Base-by-base conservation (phyloP, 2,888 invertebrate genomes). In the Meiosimyza platycephala region DNA sequence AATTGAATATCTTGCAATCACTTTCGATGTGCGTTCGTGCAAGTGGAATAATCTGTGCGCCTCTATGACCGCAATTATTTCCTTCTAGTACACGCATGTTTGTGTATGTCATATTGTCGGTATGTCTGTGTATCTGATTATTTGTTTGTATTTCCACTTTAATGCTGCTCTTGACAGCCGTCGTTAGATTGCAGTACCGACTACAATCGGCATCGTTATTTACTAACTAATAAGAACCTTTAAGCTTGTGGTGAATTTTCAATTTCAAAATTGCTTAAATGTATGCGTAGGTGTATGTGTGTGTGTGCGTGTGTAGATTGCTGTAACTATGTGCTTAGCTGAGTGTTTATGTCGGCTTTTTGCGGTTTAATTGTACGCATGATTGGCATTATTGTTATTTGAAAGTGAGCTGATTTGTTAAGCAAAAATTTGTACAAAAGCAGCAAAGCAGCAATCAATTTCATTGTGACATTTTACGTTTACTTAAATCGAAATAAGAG, bases 41-140 rank as follows among this genome's bases (percentile, higher is more conserved):
- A 28, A 57, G 57, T 57, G 57, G 12, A 57, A 28, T 57, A 57
- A 57, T 57, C 57, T 57, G 57, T 57, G 57, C 57, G 28, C 40
- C 9, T 40, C 40, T 40, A 9, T 40, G 9, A 40, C 9, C 9
- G 9, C 40, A 40, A 40, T 40, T 40, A 9, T 40, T 40, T 9
- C 40, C 40, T 40, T 40, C 40, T 40, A 40, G 9, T 40, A 40
- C 40, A 40, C 40, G 40, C 9, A 40, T 11, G 13, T 33, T 5
- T 9, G 48, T 57, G 57, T 57, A 1, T 54, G 13, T 54, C 40
- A 40, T 9, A 7, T 57, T 11, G 15, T 22, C 13, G 9, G 18
- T 22, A 28, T 12, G 28, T 57, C 48, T 2, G 50, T 48, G 18
- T 47, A 50, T 50, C 11, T 63, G 63, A 16, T 57, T 15, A 4